Conservation (phyloP, 2,888 invertebrate genomes). For the Cryptocephalus moraei region DNA sequence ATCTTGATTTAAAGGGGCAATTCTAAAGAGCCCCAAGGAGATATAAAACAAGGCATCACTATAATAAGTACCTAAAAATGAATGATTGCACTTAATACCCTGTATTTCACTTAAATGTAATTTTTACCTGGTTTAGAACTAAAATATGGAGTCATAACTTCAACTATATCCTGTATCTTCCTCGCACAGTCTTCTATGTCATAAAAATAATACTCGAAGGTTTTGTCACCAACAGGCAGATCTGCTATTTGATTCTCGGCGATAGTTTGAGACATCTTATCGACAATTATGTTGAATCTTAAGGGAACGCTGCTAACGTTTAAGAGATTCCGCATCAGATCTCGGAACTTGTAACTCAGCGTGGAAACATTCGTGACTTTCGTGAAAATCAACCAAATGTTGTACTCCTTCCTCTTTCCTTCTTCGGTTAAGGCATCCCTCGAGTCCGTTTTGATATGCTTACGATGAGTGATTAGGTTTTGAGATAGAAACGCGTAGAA, state of each 20-base stretch:
- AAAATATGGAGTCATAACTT: conserved; percentile 60
- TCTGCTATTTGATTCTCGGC: conserved; percentile 39
- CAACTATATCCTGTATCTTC: conserved; percentile 51
- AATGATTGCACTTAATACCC: too few species aligned
- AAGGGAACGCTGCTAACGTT: conserved; percentile 42
- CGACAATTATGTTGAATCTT: conserved; percentile 52
- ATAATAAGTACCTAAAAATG: conserved; percentile 54
- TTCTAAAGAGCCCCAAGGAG: conserved; percentile 60
- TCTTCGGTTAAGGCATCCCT: conserved; percentile 6
- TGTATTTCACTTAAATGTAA: too few species aligned
- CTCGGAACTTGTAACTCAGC: conserved; percentile 42
- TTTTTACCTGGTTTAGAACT: conserved; percentile 50
- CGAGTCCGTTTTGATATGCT: conserved; percentile 8
- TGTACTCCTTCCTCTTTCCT: conserved; percentile 27
- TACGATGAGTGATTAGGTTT: conserved; percentile 10
- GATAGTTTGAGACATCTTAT: conserved; percentile 45
- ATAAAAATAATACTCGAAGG: conserved; percentile 43
- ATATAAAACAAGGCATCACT: conserved; percentile 70
- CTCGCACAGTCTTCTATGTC: conserved; percentile 51
- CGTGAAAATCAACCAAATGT: conserved; percentile 50
- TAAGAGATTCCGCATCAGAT: conserved; percentile 42
- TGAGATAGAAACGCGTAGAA: conserved; percentile 17
- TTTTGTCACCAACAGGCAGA: conserved; percentile 29
- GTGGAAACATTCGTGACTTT: conserved; percentile 44
- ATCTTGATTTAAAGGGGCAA: conserved; percentile 51